A percentile compares a stretch with the other conserved stretches of the same genome.
Evolutionary conservation across 2,888 invertebrate genomes (phyloP).

Genomic region (Hymenopus coronatus): DNA sequence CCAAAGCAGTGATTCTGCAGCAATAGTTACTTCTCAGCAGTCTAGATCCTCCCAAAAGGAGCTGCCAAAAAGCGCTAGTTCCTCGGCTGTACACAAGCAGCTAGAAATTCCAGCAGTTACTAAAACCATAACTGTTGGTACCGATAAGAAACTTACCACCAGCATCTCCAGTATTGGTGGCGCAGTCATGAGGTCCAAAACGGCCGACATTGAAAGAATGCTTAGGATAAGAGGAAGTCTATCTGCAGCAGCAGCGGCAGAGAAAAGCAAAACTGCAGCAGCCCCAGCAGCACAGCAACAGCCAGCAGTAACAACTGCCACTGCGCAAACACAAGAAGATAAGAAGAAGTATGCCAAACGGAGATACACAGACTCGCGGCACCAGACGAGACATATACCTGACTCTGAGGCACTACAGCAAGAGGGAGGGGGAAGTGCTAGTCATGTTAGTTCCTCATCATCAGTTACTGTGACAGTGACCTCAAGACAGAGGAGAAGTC

Average conservation of each 20-base stretch:
- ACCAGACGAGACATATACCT: conserved; percentile 57
- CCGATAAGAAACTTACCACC: conserved; percentile 51
- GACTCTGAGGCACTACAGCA: conserved; percentile 51
- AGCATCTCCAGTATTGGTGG: conserved; percentile 65
- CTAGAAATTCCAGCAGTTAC: conserved; percentile 17
- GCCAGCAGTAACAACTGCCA: conserved; percentile 39
- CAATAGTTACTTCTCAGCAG: neutral
- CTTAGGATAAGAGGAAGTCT: conserved; percentile 26
- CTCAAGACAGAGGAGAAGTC: conserved; percentile 29
- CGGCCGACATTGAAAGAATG: conserved; percentile 65
- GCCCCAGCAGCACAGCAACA: conserved; percentile 4
- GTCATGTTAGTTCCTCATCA: conserved; percentile 34
- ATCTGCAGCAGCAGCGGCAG: neutral
- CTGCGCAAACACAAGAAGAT: conserved; percentile 52
- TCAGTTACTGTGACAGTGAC: conserved; percentile 35
- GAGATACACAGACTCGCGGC: conserved; percentile 59
- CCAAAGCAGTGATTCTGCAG: neutral
- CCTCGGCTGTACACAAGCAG: conserved; percentile 16
- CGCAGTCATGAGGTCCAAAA: conserved; percentile 63
- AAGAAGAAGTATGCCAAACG: conserved; percentile 61
- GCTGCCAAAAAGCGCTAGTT: conserved; percentile 30
- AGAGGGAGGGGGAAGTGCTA: conserved; percentile 33
- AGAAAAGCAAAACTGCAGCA: neutral
- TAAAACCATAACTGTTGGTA: conserved; percentile 15
- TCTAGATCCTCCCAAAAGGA: neutral